phyloP scores from a whole-genome alignment of 2,888 invertebrate species.

The Lycia hirtaria region DNA sequence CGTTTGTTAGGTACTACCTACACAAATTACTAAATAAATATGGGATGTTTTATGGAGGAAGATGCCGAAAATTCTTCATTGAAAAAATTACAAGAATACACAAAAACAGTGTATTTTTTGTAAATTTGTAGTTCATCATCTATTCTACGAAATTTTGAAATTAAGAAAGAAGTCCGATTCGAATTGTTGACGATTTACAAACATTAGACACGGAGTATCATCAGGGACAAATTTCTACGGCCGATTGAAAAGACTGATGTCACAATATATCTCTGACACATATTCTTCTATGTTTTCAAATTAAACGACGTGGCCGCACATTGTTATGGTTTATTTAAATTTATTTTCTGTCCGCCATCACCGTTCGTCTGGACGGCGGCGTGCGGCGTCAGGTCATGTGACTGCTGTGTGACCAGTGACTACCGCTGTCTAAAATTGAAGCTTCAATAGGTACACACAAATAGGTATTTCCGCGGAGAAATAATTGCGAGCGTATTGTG shows the following conservation, averaged over 20 bases:
- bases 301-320: slow-evolving; percentile 49
- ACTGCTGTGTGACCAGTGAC: no score
- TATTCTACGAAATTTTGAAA: background rate
- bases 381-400: slow-evolving; percentile 63
- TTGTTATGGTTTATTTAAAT: slow-evolving; percentile 76
- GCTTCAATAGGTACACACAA: slow-evolving; percentile 44
- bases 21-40: no score
- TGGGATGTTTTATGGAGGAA: no score
- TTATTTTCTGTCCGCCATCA: slow-evolving; percentile 71
- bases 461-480: slow-evolving; percentile 46
- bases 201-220: slow-evolving; percentile 15
- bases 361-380: slow-evolving; percentile 51
- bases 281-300: slow-evolving; percentile 62
- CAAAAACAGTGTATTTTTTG: background rate
- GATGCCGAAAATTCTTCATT: no score
- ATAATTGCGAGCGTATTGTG: slow-evolving; percentile 46
- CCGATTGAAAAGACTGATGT: slow-evolving; percentile 64
- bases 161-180: background rate
- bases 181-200: background rate
- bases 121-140: background rate
- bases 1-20: no score
- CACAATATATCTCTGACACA: slow-evolving; percentile 54
- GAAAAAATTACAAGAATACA: no score
- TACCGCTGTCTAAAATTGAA: slow-evolving; percentile 64
- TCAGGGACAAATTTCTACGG: slow-evolving; percentile 15